Percentiles rank a stretch among this genome's conserved stretches.
These are phyloP conservation scores for Riparia riparia DNA, from an alignment of 2,113 vertebrate genomes.

Conservation along the genomic window DNA sequence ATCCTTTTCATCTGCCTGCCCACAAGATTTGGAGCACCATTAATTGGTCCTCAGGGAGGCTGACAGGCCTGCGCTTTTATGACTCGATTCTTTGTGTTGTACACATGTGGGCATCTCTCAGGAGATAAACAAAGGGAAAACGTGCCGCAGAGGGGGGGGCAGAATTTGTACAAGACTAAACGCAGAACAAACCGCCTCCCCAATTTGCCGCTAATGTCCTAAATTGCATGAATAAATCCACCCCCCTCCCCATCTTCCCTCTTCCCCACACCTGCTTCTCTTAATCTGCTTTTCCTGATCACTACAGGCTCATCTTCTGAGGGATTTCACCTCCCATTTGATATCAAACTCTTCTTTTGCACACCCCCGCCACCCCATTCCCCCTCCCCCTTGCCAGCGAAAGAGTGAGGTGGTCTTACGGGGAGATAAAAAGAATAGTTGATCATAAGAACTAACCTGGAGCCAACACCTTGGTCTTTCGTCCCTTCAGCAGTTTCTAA, in stretches of 20 bases:
- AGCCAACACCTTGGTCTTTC: slow-evolving; percentile 86
- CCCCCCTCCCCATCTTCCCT: neutral
- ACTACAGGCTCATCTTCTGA: slow-evolving; percentile 69
- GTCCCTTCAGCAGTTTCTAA: slow-evolving; percentile 89
- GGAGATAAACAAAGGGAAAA: slow-evolving; percentile 87
- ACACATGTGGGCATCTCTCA: slow-evolving; percentile 88
- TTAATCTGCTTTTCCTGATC: slow-evolving; percentile 73
- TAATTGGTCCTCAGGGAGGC: slow-evolving; percentile 96
- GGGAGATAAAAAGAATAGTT: slow-evolving; percentile 88
- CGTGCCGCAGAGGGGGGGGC: slow-evolving; percentile 71
- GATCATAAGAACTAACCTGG: slow-evolving; percentile 91
- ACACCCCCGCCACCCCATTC: neutral
- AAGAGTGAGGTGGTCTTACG: slow-evolving; percentile 75
- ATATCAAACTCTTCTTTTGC: slow-evolving; percentile 73
- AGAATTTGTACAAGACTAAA: slow-evolving; percentile 80
- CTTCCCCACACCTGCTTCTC: slow-evolving; percentile 53
- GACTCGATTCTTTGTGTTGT: slow-evolving; percentile 87
- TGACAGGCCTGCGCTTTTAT: slow-evolving; percentile 87
- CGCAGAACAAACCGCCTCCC: slow-evolving; percentile 55
- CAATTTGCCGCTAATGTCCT: slow-evolving; percentile 69
- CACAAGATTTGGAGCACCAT: slow-evolving; percentile 89
- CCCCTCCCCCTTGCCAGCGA: slow-evolving; percentile 64
- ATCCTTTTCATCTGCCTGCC: slow-evolving; percentile 93
- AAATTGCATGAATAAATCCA: slow-evolving; percentile 71
- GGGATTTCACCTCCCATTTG: slow-evolving; percentile 68